phyloP scores from a whole-genome alignment of 2,113 vertebrate species.

The Electrona antarctica region DNA sequence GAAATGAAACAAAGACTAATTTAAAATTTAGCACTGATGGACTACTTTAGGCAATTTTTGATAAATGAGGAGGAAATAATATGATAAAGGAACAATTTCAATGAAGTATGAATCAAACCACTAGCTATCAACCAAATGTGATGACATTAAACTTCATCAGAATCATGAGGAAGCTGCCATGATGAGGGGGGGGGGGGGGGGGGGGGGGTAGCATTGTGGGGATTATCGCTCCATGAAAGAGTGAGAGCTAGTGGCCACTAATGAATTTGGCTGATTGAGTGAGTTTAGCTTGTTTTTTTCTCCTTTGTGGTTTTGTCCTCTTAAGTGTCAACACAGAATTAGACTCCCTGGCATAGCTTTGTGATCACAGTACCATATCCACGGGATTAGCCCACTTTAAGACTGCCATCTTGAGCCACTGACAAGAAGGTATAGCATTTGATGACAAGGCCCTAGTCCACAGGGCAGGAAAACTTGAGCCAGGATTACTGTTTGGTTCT shows the following conservation, averaged over 20 bases:
- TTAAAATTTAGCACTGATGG: slow-evolving; percentile 15
- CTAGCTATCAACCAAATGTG: slow-evolving; percentile 14
- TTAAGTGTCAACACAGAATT: slow-evolving; percentile 18
- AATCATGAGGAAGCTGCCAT: slow-evolving; percentile 11
- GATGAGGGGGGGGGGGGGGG: not conserved
- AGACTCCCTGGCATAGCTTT: slow-evolving; percentile 8
- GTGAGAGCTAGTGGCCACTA: not conserved
- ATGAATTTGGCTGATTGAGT: slow-evolving; percentile 8
- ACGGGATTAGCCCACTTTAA: slow-evolving; percentile 55
- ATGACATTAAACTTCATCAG: slow-evolving; percentile 10
- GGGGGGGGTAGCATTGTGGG: too few relatives aligned
- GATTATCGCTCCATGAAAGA: slow-evolving; percentile 22
- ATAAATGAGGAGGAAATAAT: not conserved
- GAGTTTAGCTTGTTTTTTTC: slow-evolving; percentile 9
- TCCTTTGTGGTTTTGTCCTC: not conserved
- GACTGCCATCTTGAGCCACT: slow-evolving; percentile 39
- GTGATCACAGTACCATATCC: slow-evolving; percentile 22
- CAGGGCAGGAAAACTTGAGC: slow-evolving; percentile 17
- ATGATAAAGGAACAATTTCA: slow-evolving; percentile 20
- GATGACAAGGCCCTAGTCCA: slow-evolving; percentile 18
- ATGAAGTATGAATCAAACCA: slow-evolving; percentile 14
- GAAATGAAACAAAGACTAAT: slow-evolving; percentile 16
- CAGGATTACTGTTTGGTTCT: slow-evolving; percentile 35
- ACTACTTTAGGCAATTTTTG: slow-evolving; percentile 7
- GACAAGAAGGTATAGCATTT: slow-evolving; percentile 38